Evolutionary conservation across 2,888 invertebrate genomes (phyloP), one percentile per base, ranked within the genome.

Genomic region (Colletes collaris): DNA sequence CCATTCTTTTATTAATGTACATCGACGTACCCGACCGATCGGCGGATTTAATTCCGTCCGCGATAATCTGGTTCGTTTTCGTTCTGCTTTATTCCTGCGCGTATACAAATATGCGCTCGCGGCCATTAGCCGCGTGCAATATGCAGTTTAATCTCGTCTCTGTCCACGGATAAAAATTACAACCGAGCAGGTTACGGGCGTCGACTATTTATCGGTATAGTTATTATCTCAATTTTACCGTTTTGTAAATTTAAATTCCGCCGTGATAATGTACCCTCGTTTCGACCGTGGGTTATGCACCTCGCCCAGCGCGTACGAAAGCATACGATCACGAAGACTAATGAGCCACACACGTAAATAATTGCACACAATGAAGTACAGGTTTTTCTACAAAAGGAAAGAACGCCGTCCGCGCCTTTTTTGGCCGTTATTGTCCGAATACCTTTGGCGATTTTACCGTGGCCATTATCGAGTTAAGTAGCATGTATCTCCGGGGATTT

Each of bases 161-260:
- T 62, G 60, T 62, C 60, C 60, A 16, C 27, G 60, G 60, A 46
- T 46, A 62, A 62, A 62, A 46, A 27, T 46, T 16, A 4, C 6
- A 0, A 46, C 46, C 13, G 27, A 7, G 46, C 60, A 46, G 19
- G 46, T 60, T 62, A 62, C 27, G 11, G 4, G 3, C n/a, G 19
- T 11, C 16, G 27, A 27, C 46, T 62, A 62, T 62, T 62, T 62
- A 62, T 62, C 16, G 60, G 46, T 10, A 27, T 46, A 3, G 60
- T 62, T 46, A 62, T 62, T 62, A 62, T 62, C 60, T 6, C 60
- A 62, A 46, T 46, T 46, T 27, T 46, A 62, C 60, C 46, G 60
- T 27, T 27, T 46, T 16, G 60, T 46, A 19, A 62, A 46, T 62
- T 27, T 19, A 46, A 62, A 46, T 62, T 46, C 46, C 60, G 0